Conservation (phyloP, 2,888 invertebrate genomes). For the Archips xylosteana region DNA sequence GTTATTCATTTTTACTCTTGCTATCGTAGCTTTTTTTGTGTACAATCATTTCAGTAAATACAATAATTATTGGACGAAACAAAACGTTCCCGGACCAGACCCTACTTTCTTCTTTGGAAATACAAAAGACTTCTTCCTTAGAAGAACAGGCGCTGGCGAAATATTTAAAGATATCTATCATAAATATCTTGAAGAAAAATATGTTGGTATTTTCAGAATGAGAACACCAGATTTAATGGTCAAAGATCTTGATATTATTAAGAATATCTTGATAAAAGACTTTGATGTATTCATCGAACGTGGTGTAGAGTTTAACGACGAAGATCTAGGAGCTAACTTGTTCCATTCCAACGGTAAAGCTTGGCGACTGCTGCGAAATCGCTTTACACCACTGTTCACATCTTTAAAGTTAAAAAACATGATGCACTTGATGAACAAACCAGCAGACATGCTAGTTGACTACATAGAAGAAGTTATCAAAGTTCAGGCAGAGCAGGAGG, state of each 20-base stretch:
- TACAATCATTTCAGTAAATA: conserved; percentile 47
- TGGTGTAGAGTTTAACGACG: conserved; percentile 26
- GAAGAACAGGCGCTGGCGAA: conserved; percentile 42
- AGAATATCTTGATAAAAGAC: conserved; percentile 46
- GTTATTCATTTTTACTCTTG: too few relatives aligned
- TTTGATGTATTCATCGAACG: conserved; percentile 45
- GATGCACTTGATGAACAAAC: conserved; percentile 40
- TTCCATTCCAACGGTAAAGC: conserved; percentile 38
- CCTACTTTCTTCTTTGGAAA: conserved; percentile 53
- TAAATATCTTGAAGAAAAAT: conserved; percentile 50
- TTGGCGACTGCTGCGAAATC: conserved; percentile 44
- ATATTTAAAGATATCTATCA: conserved; percentile 48
- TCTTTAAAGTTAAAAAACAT: conserved; percentile 45
- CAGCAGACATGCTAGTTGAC: conserved; percentile 19
- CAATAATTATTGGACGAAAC: conserved; percentile 48
- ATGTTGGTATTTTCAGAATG: conserved; percentile 49
- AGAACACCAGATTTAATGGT: conserved; percentile 42
- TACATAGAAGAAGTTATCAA: conserved; percentile 2
- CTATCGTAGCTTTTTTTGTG: not conserved
- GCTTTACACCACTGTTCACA: conserved; percentile 44
- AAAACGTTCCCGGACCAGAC: conserved; percentile 49
- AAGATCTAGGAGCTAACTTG: conserved; percentile 40
- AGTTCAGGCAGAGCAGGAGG: conserved; percentile 20
- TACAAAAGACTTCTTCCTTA: conserved; percentile 45
- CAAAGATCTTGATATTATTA: conserved; percentile 46